Percentiles rank a stretch among this genome's conserved stretches.
These are phyloP conservation scores for Clytia hemisphaerica DNA, from an alignment of 30 jellyfish, hydroid and myxozoan species.

Conservation along the genomic window DNA sequence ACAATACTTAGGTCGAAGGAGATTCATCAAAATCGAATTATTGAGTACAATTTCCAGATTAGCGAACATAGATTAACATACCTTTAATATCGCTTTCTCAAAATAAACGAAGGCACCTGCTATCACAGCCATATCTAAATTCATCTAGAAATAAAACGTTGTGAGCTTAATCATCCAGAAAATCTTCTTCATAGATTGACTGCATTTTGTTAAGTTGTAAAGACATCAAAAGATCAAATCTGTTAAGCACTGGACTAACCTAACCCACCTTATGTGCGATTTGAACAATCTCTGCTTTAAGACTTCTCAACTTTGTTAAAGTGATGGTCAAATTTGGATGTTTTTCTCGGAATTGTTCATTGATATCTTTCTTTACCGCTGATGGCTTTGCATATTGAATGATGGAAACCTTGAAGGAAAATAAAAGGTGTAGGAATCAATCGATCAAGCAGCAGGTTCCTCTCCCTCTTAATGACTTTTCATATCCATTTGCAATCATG, in stretches of 20 bases:
- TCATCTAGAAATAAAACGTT: constrained; percentile 23
- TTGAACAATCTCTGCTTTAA: constrained; percentile 45
- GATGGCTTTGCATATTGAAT: constrained; percentile 86
- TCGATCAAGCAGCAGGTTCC: not conserved
- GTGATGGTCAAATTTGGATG: constrained; percentile 67
- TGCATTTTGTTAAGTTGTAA: no score
- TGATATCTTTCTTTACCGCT: constrained; percentile 64
- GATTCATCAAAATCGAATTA: no score
- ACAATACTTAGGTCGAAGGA: no score
- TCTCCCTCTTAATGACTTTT: no score
- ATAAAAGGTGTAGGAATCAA: not conserved
- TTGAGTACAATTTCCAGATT: not conserved
- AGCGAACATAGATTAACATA: not conserved
- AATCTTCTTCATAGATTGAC: no score
- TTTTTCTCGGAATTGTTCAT: constrained; percentile 66
- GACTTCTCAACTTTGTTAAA: constrained; percentile 63
- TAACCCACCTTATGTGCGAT: constrained; percentile 50
- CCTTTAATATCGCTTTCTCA: constrained; percentile 81
- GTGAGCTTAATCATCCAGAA: not conserved
- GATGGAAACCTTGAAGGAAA: constrained; percentile 50
- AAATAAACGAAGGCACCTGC: constrained; percentile 69
- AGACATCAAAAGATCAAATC: not conserved
- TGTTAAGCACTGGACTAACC: not conserved
- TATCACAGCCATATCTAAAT: constrained; percentile 53
- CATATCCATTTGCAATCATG: no score